Percentiles rank a stretch among this genome's conserved stretches.
phyloP scores from a whole-genome alignment of 2,113 vertebrate genomes.

The Eudyptes chrysolophus region DNA sequence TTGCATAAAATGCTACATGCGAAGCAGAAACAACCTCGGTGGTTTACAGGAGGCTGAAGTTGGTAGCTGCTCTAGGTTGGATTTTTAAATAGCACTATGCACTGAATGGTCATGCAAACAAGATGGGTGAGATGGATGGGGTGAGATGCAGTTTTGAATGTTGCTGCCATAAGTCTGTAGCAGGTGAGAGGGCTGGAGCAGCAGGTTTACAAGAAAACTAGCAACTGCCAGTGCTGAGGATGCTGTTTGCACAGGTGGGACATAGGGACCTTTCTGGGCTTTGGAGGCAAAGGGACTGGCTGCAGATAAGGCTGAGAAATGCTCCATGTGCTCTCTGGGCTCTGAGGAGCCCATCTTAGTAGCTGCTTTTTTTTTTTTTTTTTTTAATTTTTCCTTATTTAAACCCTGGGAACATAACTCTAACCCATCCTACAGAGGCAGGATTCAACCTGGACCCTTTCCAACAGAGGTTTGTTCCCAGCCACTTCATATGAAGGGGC shows the following conservation, averaged over 20 bases:
- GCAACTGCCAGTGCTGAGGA: neutral
- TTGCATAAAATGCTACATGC: constrained; percentile 16
- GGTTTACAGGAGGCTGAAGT: neutral
- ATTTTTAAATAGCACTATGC: constrained; percentile 18
- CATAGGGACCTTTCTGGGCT: neutral
- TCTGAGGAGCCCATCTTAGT: neutral
- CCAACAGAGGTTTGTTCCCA: neutral
- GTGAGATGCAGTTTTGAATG: neutral
- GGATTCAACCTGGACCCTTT: neutral
- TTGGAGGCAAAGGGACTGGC: neutral
- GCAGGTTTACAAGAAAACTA: neutral
- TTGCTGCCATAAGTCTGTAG: neutral
- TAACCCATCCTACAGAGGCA: neutral
- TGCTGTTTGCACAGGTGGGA: neutral
- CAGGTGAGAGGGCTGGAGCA: neutral
- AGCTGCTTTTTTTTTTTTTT: neutral
- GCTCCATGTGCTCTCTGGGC: neutral
- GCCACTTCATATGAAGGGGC: neutral
- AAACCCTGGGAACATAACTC: neutral
- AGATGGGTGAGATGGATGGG: neutral
- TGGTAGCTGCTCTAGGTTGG: neutral
- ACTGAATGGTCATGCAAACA: neutral
- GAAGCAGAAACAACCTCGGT: neutral
- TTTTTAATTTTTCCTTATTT: neutral
- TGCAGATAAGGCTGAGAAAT: neutral